Percentiles rank a stretch among this genome's conserved stretches.
Conservation (phyloP, 2,888 invertebrate genomes). For the Axea sp. region DNA sequence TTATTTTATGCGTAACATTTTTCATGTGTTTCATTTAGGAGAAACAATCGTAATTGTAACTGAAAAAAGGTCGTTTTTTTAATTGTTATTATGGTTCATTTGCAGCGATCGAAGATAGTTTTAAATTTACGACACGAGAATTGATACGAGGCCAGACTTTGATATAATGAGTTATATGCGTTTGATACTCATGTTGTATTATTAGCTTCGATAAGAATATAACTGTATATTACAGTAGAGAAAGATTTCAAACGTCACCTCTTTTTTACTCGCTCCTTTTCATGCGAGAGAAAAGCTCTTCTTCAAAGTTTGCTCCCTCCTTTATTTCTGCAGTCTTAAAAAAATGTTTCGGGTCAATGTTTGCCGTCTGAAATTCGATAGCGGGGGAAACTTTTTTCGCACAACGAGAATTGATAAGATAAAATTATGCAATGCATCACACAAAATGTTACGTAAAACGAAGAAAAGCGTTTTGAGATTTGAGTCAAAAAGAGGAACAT, state of each 20-base stretch:
- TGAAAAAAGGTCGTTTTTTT: slow-evolving; percentile 27
- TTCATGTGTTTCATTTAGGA: no score
- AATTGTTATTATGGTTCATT: slow-evolving; percentile 57
- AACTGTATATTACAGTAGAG: slow-evolving; percentile 53
- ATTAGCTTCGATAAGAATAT: slow-evolving; percentile 61
- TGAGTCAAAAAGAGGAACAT: background rate
- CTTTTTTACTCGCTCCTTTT: background rate
- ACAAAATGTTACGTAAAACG: slow-evolving; percentile 36
- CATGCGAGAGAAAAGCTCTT: background rate
- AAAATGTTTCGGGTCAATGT: slow-evolving; percentile 26
- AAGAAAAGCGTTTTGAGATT: slow-evolving; percentile 19
- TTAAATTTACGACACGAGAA: slow-evolving; percentile 63
- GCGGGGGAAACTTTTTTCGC: background rate
- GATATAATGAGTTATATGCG: slow-evolving; percentile 60
- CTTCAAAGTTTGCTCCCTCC: slow-evolving; percentile 1
- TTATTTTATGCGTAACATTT: no score
- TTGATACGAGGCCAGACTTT: slow-evolving; percentile 64
- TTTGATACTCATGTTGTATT: slow-evolving; percentile 61
- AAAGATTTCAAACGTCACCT: slow-evolving; percentile 51
- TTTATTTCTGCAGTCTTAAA: background rate
- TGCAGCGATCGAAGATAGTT: slow-evolving; percentile 61
- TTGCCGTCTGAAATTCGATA: slow-evolving; percentile 1
- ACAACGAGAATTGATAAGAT: slow-evolving; percentile 26
- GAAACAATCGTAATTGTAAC: slow-evolving; percentile 23
- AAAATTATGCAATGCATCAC: slow-evolving; percentile 26